These are phyloP conservation scores for Tapera naevia DNA, from an alignment of 2,797 vertebrate genomes.

Conservation along the genomic window DNA sequence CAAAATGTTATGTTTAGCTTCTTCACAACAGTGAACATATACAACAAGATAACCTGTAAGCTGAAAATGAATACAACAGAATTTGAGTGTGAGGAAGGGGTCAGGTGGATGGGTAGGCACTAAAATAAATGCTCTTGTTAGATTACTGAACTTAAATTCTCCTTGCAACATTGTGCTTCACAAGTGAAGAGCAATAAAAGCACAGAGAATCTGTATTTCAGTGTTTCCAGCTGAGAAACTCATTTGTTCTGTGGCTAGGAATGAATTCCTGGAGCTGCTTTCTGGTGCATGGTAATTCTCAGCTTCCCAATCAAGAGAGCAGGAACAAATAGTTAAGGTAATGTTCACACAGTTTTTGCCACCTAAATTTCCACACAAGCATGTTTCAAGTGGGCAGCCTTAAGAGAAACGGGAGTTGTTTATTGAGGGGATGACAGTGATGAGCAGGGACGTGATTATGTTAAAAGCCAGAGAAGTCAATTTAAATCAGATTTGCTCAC, in stretches of 20 bases:
- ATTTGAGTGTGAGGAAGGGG: background rate
- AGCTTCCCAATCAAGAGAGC: background rate
- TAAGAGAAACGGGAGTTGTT: background rate
- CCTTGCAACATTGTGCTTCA: background rate
- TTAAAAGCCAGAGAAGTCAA: background rate
- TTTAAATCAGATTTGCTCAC: background rate
- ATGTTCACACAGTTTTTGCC: background rate
- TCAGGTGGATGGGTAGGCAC: background rate
- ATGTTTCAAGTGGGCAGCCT: background rate
- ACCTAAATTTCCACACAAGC: background rate
- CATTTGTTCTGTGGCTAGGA: slow-evolving; percentile 18
- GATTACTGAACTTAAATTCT: background rate
- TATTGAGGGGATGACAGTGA: background rate
- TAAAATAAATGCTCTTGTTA: background rate
- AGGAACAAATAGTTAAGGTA: background rate
- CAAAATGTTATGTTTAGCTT: background rate
- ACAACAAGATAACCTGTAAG: background rate
- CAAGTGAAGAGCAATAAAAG: slow-evolving; percentile 14
- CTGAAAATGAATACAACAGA: background rate
- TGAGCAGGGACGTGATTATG: background rate
- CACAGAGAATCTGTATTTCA: background rate
- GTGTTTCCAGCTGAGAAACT: slow-evolving; percentile 38
- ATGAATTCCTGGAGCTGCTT: slow-evolving; percentile 37
- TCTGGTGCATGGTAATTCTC: background rate
- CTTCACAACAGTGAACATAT: background rate